Conservation (phyloP, 1,140 invertebrate species). For the Scaptomyza pallida region DNA sequence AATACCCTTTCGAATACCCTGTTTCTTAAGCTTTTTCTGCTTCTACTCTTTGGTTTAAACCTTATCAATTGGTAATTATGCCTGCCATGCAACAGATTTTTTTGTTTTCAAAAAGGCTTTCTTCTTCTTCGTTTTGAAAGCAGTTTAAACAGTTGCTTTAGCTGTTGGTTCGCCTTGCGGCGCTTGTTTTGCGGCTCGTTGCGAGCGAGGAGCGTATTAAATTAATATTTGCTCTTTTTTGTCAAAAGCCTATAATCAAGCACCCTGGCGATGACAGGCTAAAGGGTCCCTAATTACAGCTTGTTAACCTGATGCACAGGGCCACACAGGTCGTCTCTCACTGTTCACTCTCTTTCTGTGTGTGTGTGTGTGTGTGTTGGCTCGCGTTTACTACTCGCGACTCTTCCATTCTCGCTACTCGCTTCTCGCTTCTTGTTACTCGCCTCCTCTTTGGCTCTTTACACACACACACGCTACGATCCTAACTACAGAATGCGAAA, state of each 20-base stretch:
- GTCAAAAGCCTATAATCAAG: conserved; percentile 83
- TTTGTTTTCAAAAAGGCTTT: background rate
- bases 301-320: conserved; percentile 76
- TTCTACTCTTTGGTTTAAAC: background rate
- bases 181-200: conserved; percentile 35
- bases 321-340: conserved; percentile 81
- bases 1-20: no score
- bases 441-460: no score
- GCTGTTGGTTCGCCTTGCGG: conserved; percentile 28
- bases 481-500: no score
- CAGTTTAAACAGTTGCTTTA: conserved; percentile 2
- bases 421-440: no score
- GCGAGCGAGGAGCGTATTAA: conserved; percentile 66
- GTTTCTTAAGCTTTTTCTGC: background rate
- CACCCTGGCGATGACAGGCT: conserved; percentile 83
- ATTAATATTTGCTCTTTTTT: conserved; percentile 84
- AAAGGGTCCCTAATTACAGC: conserved; percentile 84
- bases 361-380: no score
- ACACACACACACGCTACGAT: no score
- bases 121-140: background rate
- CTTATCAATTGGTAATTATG: conserved; percentile 16
- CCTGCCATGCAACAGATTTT: conserved; percentile 11
- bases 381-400: conserved; percentile 26
- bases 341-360: no score
- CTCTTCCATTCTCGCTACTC: background rate